Evolutionary conservation across 2,888 invertebrate species (phyloP), one percentile per base, ranked within the genome.

Genomic region (Drosophila neotestacea): DNA sequence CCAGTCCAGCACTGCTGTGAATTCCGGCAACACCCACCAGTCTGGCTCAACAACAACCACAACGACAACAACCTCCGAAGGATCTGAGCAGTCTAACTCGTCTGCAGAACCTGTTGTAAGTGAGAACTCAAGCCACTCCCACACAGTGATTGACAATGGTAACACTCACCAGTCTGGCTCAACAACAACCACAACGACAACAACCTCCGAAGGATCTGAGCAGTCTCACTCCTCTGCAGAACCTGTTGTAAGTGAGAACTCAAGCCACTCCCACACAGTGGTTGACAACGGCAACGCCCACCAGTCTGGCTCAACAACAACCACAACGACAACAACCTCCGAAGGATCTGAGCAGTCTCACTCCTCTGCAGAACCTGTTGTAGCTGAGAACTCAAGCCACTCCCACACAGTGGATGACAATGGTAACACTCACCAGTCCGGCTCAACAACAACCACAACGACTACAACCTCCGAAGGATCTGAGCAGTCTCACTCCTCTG

Each of bases 371-470:
- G 42, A 48, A 1, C 67, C 46, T 4, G 39, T 11, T 4, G 32
- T 13, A 27, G 36, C 9, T 4, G 55, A 55, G 16, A 34, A 6
- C 32, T 27, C 47, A 13, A 13, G 32, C 10, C 16, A 48, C 1
- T 11, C 54, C 0, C 36, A 22, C 6, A n/a, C 27, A 0, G 54
- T 52, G 5, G 47, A 48, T 22, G 36, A 41, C 10, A 41, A 41
- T 5, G 63, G 63, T 5, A 58, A 48, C 38, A 38, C 22, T 27
- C 13, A 54, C 0, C 58, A 69, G 6, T 52, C 68, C 9, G 42
- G 63, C 27, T 68, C 67, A 0, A 52, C 66, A 4, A 59, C 58
- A 27, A 61, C 61, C 7, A 64, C 64, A 9, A 60, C 61, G 5
- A 51, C 36, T 27, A 51, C 50, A 27, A 67, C 55, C 1, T 51